Conservation (phyloP, 2,888 invertebrate species). For the Alloplasta piceator region DNA sequence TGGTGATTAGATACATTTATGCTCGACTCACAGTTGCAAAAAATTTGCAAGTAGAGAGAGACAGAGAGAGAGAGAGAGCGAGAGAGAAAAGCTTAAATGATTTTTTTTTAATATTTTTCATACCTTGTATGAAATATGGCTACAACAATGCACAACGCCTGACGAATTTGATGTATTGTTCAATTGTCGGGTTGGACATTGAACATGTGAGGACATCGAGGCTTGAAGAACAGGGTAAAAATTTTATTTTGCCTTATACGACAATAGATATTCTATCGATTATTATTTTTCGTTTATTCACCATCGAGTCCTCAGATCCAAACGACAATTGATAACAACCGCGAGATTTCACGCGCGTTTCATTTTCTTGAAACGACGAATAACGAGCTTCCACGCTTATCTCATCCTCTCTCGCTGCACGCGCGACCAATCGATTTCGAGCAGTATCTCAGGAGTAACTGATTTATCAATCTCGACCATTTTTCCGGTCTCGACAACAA, state of each 20-base stretch:
- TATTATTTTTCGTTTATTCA: constrained; percentile 60
- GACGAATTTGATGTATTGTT: constrained; percentile 30
- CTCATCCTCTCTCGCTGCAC: neutral
- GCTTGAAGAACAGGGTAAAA: constrained; percentile 52
- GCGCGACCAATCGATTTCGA: constrained; percentile 19
- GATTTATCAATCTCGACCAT: neutral
- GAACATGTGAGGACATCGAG: constrained; percentile 26
- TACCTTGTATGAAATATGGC: constrained; percentile 31
- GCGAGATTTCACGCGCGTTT: too few relatives aligned
- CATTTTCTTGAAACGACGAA: too few relatives aligned
- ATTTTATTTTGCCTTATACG: constrained; percentile 48
- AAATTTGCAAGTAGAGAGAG: constrained; percentile 16
- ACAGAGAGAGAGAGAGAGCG: constrained; percentile 3
- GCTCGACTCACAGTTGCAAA: constrained; percentile 10
- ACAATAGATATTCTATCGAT: constrained; percentile 38
- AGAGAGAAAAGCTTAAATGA: constrained; percentile 11
- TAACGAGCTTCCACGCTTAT: too few relatives aligned
- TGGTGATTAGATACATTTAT: constrained; percentile 18
- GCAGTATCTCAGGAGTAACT: neutral
- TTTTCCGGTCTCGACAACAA: constrained; percentile 33
- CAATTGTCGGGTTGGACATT: constrained; percentile 12
- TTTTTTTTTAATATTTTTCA: constrained; percentile 28
- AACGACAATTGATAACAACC: neutral
- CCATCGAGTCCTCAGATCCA: constrained; percentile 52
- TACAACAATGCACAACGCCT: constrained; percentile 24